phyloP scores from a whole-genome alignment of 2,797 vertebrate genomes.

The Ambastaia sidthimunki region DNA sequence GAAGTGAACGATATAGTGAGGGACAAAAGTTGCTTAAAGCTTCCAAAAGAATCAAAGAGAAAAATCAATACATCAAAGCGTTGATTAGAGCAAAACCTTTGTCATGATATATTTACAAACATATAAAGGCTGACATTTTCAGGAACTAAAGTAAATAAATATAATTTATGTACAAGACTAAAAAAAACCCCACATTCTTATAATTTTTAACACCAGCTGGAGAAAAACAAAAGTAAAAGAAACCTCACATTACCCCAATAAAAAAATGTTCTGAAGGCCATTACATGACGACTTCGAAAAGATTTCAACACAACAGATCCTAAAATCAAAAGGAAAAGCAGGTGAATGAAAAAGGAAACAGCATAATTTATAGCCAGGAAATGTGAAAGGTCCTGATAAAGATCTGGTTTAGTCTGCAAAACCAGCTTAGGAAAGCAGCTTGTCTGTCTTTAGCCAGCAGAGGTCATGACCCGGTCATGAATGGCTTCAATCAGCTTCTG shows the following conservation, averaged over 20 bases:
- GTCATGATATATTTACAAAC: background rate
- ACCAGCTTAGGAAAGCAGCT: conserved; percentile 46
- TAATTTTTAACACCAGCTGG: background rate
- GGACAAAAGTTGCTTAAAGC: conserved; percentile 40
- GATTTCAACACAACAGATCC: background rate
- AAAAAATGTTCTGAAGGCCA: too few relatives aligned
- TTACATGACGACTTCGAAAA: background rate
- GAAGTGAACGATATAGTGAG: conserved; percentile 45
- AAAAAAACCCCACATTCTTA: background rate
- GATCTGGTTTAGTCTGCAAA: conserved; percentile 46
- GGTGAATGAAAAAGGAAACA: conserved; percentile 11
- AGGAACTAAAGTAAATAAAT: background rate
- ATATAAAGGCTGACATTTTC: background rate
- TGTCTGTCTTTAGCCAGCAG: conserved; percentile 88
- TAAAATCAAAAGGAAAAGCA: conserved; percentile 25
- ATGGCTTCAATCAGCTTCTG: conserved; percentile 91
- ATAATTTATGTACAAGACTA: too few relatives aligned
- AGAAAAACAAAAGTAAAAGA: background rate
- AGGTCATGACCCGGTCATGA: conserved; percentile 85
- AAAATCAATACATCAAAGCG: conserved; percentile 9
- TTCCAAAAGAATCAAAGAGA: conserved; percentile 37
- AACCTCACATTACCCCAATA: background rate
- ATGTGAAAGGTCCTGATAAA: conserved; percentile 37
- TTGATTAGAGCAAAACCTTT: background rate
- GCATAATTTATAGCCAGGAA: conserved; percentile 33